Conservation (phyloP, 2,797 vertebrate species). For the Peromyscus eremicus region DNA sequence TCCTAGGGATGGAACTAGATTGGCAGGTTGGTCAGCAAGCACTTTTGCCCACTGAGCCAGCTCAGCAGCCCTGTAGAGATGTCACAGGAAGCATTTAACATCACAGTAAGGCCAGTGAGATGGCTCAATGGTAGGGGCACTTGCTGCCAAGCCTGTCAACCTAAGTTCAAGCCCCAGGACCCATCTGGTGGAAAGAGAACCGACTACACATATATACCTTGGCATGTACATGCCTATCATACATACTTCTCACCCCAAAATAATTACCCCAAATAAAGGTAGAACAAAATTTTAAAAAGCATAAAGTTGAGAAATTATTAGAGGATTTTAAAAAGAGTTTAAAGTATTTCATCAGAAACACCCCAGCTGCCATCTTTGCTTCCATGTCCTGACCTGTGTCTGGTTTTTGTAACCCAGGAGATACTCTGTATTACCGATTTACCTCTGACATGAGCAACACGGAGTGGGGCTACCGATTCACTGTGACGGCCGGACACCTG, state of each 20-base stretch:
- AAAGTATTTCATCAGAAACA: neutral
- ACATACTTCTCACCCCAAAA: neutral
- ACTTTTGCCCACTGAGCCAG: neutral
- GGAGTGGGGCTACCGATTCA: constrained; percentile 99
- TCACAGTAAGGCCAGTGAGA: neutral
- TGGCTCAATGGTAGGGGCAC: neutral
- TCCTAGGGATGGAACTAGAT: neutral
- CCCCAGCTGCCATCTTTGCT: neutral
- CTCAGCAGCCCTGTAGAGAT: neutral
- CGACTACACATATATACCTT: neutral
- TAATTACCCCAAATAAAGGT: neutral
- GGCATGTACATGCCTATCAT: neutral
- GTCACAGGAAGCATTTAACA: neutral
- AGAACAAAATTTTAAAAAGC: neutral
- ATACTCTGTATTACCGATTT: constrained; percentile 96
- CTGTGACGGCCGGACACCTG: constrained; percentile 96
- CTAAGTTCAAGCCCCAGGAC: neutral
- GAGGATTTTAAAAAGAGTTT: neutral
- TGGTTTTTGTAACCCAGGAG: constrained; percentile 89
- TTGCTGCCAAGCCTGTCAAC: neutral
- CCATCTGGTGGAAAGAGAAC: neutral
- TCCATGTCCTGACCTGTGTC: constrained; percentile 33
- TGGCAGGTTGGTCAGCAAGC: neutral
- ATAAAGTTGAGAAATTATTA: neutral
- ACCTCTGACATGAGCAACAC: constrained; percentile 99